phyloP scores from a whole-genome alignment of 2,797 vertebrate genomes.

The Acrossocheilus wenchowensis region DNA sequence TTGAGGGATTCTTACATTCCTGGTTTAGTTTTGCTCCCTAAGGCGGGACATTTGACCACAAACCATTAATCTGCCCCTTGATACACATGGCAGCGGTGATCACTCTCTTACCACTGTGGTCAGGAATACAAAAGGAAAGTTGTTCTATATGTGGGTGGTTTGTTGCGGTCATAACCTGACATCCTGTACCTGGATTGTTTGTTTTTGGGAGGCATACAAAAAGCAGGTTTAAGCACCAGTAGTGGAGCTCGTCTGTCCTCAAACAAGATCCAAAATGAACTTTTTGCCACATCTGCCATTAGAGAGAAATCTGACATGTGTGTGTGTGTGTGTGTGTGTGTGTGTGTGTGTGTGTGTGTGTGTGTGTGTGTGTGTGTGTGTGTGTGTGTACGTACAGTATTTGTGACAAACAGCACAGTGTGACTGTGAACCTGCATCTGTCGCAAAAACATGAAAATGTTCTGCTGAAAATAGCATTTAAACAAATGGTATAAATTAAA shows the following conservation, averaged over 20 bases:
- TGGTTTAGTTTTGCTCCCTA: conserved; percentile 39
- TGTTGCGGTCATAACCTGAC: conserved; percentile 12
- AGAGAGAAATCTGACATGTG: not conserved
- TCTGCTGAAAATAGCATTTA: not conserved
- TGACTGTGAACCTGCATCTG: not conserved
- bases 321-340: not conserved
- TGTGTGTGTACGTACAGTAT: not conserved
- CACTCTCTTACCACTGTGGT: conserved; percentile 42
- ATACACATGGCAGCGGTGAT: conserved; percentile 25
- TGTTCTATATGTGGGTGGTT: conserved; percentile 15
- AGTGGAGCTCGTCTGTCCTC: not conserved
- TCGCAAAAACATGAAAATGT: not conserved
- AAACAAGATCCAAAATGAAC: not conserved
- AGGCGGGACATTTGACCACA: conserved; percentile 46
- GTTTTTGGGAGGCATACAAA: not conserved
- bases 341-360: not conserved
- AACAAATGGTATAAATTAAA: not conserved
- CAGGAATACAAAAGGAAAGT: conserved; percentile 32
- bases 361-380: not conserved
- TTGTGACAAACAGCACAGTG: not conserved
- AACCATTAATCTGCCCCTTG: conserved; percentile 44
- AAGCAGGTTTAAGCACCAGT: not conserved
- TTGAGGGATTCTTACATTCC: conserved; percentile 27
- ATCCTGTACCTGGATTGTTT: not conserved
- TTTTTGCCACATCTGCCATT: not conserved